phyloP scores from a whole-genome alignment of 2,113 vertebrate genomes.

The Taxidea taxus region DNA sequence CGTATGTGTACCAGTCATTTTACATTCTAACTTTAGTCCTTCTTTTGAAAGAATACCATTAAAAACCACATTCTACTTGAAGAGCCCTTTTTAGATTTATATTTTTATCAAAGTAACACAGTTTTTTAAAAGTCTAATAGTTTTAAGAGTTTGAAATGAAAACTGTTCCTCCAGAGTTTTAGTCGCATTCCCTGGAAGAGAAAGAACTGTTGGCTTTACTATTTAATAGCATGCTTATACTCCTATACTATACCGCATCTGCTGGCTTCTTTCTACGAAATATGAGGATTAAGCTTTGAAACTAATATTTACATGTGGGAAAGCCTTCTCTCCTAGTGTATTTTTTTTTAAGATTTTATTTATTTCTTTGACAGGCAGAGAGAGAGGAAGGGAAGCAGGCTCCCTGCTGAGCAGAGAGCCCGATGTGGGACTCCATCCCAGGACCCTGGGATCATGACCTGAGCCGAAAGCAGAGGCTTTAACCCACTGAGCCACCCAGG shows the following conservation, averaged over 20 bases:
- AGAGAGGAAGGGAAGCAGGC: too few species aligned
- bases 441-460: too few species aligned
- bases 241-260: neutral
- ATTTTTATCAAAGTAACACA: neutral
- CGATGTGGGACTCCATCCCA: too few species aligned
- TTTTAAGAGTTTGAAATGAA: neutral
- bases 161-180: neutral
- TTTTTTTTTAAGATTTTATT: too few species aligned
- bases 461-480: too few species aligned
- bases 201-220: neutral
- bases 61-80: neutral
- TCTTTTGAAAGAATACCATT: neutral
- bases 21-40: neutral
- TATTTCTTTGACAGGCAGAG: too few species aligned
- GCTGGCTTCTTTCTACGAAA: neutral
- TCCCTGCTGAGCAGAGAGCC: too few species aligned
- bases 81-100: neutral
- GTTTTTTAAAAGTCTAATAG: neutral
- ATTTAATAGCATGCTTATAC: neutral
- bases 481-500: too few species aligned
- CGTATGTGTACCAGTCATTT: neutral
- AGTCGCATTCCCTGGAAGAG: neutral
- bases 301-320: neutral
- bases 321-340: neutral
- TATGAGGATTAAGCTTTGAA: neutral